Conservation (phyloP, 2,113 vertebrate genomes). For the Tragulus kanchil region DNA sequence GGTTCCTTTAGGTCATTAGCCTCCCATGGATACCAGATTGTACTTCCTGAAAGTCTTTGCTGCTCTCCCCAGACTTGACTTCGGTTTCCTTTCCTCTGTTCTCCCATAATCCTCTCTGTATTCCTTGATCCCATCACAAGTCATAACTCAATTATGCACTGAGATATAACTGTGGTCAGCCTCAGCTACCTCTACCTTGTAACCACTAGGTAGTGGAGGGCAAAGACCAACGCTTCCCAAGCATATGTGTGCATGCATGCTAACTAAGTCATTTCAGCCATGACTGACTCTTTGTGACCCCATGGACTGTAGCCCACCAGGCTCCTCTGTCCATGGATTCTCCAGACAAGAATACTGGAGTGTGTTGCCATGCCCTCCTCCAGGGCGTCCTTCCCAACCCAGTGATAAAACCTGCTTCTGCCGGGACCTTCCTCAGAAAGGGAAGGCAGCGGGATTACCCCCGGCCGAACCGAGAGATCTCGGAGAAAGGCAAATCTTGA, state of each 20-base stretch:
- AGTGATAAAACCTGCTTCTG: neutral
- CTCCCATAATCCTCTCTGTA: neutral
- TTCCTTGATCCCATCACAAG: neutral
- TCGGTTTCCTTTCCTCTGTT: neutral
- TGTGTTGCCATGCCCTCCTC: neutral
- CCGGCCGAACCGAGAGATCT: too few species aligned
- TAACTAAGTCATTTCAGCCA: neutral
- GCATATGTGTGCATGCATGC: neutral
- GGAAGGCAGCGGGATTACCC: too few species aligned
- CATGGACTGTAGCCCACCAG: rapidly evolving
- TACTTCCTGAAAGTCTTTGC: neutral
- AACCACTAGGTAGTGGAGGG: neutral
- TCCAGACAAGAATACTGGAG: neutral
- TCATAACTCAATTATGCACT: neutral
- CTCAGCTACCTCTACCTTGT: neutral
- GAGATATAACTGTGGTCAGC: neutral
- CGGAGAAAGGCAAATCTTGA: too few species aligned
- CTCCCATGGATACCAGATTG: too few species aligned
- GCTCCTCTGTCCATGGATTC: neutral
- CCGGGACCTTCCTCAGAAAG: too few species aligned
- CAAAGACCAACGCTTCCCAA: neutral
- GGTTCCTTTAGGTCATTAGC: too few species aligned
- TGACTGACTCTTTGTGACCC: neutral
- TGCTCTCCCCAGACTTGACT: neutral
- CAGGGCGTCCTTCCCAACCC: neutral